These are phyloP conservation scores for Sebastes glaucus DNA, from an alignment of 2,797 vertebrate genomes.

Conservation along the genomic window DNA sequence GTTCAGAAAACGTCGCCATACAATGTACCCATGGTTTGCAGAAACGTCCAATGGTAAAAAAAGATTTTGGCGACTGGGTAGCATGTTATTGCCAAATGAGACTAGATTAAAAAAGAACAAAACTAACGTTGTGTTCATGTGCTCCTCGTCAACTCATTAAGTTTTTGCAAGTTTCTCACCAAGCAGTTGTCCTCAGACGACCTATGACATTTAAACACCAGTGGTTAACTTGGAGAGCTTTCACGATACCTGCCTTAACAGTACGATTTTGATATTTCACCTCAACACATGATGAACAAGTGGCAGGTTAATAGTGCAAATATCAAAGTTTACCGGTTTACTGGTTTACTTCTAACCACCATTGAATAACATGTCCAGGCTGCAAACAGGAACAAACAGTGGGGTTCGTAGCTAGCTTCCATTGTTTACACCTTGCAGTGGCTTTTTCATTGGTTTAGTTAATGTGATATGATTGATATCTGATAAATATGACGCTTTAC, in stretches of 20 bases:
- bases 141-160: not conserved
- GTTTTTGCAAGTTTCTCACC: not conserved
- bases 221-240: not conserved
- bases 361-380: not conserved
- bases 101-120: conserved; percentile 1
- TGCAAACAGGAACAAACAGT: not conserved
- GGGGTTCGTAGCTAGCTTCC: not conserved
- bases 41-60: too few relatives aligned
- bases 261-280: not conserved
- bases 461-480: not conserved
- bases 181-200: not conserved
- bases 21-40: too few relatives aligned
- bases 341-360: not conserved
- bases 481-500: not conserved
- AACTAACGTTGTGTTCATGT: not conserved
- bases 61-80: not conserved
- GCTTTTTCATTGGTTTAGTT: not conserved
- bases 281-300: not conserved
- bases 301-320: not conserved
- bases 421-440: not conserved
- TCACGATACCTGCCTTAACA: not conserved
- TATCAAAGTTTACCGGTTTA: not conserved
- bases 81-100: not conserved
- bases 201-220: not conserved
- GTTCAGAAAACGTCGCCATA: too few relatives aligned